Percentiles rank a stretch among this genome's conserved stretches.
phyloP scores from a whole-genome alignment of 2,113 vertebrate species.

The Syrrhaptes paradoxus region DNA sequence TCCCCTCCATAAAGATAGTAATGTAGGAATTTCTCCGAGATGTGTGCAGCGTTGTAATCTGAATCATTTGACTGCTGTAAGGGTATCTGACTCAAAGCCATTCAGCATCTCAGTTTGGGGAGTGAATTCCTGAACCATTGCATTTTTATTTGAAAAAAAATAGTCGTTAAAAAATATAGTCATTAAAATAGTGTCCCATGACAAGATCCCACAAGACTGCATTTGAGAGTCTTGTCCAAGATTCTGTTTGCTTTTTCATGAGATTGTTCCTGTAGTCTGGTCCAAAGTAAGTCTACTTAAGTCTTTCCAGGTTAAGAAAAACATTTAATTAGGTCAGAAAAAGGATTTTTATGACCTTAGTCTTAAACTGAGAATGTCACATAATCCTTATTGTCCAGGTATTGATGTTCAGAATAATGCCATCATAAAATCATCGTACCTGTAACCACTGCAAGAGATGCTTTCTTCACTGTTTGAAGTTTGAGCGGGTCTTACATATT shows the following conservation, averaged over 20 bases:
- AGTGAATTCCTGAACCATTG: neutral
- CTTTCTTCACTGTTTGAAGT: neutral
- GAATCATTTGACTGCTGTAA: neutral
- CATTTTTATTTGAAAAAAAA: neutral
- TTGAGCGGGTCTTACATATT: neutral
- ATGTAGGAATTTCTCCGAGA: neutral
- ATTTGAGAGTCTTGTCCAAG: neutral
- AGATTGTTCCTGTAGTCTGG: neutral
- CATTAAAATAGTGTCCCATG: neutral
- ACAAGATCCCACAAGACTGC: neutral
- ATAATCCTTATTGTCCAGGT: neutral
- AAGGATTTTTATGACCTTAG: neutral
- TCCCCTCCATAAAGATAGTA: neutral
- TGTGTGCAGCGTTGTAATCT: neutral
- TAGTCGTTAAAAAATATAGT: neutral
- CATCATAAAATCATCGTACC: neutral
- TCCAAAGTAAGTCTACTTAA: neutral
- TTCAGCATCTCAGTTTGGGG: neutral
- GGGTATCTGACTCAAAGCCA: neutral
- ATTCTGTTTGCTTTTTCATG: neutral
- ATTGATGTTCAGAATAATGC: neutral
- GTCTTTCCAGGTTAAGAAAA: neutral
- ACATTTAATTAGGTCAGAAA: rapidly evolving
- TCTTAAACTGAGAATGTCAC: neutral
- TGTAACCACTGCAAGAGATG: neutral